Conservation (phyloP, 2,888 invertebrate genomes). For the Operophtera brumata region DNA sequence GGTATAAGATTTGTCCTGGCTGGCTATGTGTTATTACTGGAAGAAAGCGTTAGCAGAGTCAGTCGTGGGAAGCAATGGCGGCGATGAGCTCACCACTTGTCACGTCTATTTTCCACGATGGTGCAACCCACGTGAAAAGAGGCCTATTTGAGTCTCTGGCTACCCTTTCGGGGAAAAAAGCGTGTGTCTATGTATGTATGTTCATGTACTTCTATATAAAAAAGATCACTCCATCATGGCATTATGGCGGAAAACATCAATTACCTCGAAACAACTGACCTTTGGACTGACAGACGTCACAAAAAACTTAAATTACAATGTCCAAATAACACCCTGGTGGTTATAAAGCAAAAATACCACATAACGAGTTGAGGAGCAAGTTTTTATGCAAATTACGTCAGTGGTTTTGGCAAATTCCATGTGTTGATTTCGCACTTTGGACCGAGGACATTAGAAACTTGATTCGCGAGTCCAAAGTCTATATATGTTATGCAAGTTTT, state of each 20-base stretch:
- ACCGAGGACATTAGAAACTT: constrained; percentile 28
- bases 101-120: too few species aligned
- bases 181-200: too few species aligned
- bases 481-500: constrained; percentile 4
- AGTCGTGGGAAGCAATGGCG: too few species aligned
- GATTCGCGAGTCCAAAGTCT: constrained; percentile 37
- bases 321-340: constrained; percentile 1
- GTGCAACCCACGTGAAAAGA: too few species aligned
- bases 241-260: not conserved
- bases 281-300: not conserved
- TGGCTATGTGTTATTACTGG: too few species aligned
- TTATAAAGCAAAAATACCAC: not conserved
- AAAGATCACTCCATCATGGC: too few species aligned
- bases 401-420: constrained; percentile 8
- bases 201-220: too few species aligned
- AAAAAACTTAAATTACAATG: not conserved
- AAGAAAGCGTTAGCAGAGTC: too few species aligned
- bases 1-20: too few species aligned
- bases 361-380: not conserved
- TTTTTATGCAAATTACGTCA: constrained; percentile 12
- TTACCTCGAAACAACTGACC: not conserved
- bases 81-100: too few species aligned
- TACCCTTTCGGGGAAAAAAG: too few species aligned
- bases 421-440: constrained; percentile 32
- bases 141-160: too few species aligned